Base-by-base conservation (phyloP, 1,140 invertebrate genomes). In the Leptonema lineaticorne region DNA sequence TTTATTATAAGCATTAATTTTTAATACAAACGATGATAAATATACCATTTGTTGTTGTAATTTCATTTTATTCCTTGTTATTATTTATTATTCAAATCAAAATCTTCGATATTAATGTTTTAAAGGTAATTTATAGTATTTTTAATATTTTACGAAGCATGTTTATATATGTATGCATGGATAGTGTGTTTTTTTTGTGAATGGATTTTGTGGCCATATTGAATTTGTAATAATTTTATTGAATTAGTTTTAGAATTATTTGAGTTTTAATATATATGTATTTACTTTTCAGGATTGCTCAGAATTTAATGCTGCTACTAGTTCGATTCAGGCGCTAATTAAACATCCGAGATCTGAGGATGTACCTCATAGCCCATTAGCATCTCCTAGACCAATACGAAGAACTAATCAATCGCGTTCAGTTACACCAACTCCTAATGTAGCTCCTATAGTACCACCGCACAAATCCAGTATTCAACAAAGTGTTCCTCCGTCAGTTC, bases 261-360 rank as follows among this genome's bases (percentile, higher is more conserved):
- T 24, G 6, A 27, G 22, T 18, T 27, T 18, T 9, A 53, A 53
- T 24, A 3, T 18, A n/a, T 53, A 53, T 11, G 37, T 37, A 11
- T 46, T 16, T 22, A 29, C 20, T 56, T 72, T 73, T n/a, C 75
- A 86, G 85, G 85, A 86, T 60, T 84, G 80, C 76, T 79, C 81
- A 18, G 85, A 86, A 72, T 86, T 86, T 77, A 86, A 86, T 75
- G 84, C 85, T 37, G 84, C 84, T 5, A 85, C 84, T n/a, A 85
- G 83, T 8, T 85, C 83, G 18, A 82, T 86, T 63, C 84, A 84
- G 68, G 83, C 81, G 0, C 74, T 86, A 1, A 81, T 73, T n/a
- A 70, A 69, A 60, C 71, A 73, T 26, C 71, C 69, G 33, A 50
- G 71, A 24, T 62, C 71, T 0, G 71, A 73, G 26, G 71, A 73